These are phyloP conservation scores for Epinephelus awoara DNA, from an alignment of 2,797 vertebrate genomes.

Conservation along the genomic window DNA sequence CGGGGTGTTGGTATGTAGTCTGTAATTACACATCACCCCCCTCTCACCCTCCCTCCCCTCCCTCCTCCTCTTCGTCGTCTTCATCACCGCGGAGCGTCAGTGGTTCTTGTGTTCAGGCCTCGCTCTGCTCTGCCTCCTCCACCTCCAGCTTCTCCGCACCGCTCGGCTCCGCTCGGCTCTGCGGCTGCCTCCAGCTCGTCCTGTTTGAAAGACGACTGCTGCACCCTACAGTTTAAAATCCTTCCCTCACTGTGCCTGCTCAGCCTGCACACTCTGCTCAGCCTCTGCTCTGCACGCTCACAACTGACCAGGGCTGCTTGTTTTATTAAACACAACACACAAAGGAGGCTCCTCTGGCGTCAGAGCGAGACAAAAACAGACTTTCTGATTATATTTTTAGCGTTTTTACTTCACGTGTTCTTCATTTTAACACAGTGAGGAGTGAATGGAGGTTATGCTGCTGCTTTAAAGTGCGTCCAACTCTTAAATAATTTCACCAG, in stretches of 20 bases:
- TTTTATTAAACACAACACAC: background rate
- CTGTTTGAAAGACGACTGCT: constrained; percentile 96
- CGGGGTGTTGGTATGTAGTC: constrained; percentile 78
- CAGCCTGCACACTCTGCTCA: constrained; percentile 36
- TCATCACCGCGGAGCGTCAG: constrained; percentile 34
- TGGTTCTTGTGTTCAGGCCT: constrained; percentile 53
- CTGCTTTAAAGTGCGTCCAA: constrained; percentile 58
- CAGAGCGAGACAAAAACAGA: background rate
- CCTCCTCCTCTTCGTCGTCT: constrained; percentile 33
- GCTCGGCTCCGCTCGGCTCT: constrained; percentile 35
- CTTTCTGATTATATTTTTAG: constrained; percentile 2
- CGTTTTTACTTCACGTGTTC: background rate
- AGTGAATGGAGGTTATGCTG: constrained; percentile 28
- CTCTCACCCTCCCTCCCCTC: background rate
- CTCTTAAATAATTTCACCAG: constrained; percentile 53
- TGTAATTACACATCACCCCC: constrained; percentile 76
- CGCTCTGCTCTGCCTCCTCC: constrained; percentile 46
- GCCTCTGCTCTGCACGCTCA: background rate
- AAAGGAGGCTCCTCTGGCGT: constrained; percentile 3
- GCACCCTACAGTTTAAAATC: constrained; percentile 98
- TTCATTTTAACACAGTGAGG: constrained; percentile 24
- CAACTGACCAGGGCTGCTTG: constrained; percentile 1
- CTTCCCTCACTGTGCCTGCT: constrained; percentile 55
- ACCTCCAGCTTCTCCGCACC: constrained; percentile 33
- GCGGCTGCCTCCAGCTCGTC: constrained; percentile 53